Evolutionary conservation across 2,888 invertebrate species (phyloP).

Genomic region (Adelognathus sp.): DNA sequence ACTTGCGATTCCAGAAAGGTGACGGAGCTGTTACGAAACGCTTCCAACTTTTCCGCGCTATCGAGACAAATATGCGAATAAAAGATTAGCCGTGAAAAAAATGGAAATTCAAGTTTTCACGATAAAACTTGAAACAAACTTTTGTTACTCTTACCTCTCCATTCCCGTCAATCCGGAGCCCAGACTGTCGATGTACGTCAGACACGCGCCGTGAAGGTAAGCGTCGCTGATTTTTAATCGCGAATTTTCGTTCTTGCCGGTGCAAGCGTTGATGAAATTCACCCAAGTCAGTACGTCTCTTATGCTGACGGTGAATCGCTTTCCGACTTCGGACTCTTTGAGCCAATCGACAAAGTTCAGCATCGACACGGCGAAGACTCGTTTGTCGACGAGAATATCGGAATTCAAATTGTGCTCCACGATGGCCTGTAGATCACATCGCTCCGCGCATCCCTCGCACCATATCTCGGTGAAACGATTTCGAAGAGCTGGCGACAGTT

Average conservation of each 20-base stretch:
- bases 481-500: slow-evolving; percentile 97
- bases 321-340: slow-evolving; percentile 86
- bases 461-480: slow-evolving; percentile 99
- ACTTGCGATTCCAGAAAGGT: slow-evolving; percentile 83
- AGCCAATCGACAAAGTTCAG: slow-evolving; percentile 92
- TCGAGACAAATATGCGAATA: too few species aligned
- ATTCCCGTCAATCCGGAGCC: slow-evolving; percentile 91
- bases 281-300: slow-evolving; percentile 97
- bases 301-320: slow-evolving; percentile 92
- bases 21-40: slow-evolving; percentile 82
- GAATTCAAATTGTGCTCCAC: slow-evolving; percentile 89
- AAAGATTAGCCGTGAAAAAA: too few species aligned
- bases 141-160: slow-evolving; percentile 84
- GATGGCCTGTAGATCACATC: slow-evolving; percentile 90
- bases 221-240: slow-evolving; percentile 84
- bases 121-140: slow-evolving; percentile 63
- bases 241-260: slow-evolving; percentile 60
- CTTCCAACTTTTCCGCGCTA: slow-evolving; percentile 75
- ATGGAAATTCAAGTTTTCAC: background rate
- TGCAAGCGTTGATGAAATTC: slow-evolving; percentile 89
- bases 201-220: slow-evolving; percentile 94
- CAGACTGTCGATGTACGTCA: slow-evolving; percentile 95
- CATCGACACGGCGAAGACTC: slow-evolving; percentile 87
- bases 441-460: slow-evolving; percentile 91
- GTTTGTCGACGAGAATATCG: slow-evolving; percentile 82